Evolutionary conservation across 2,797 vertebrate genomes (phyloP).

Genomic region (Botia kubotai): DNA sequence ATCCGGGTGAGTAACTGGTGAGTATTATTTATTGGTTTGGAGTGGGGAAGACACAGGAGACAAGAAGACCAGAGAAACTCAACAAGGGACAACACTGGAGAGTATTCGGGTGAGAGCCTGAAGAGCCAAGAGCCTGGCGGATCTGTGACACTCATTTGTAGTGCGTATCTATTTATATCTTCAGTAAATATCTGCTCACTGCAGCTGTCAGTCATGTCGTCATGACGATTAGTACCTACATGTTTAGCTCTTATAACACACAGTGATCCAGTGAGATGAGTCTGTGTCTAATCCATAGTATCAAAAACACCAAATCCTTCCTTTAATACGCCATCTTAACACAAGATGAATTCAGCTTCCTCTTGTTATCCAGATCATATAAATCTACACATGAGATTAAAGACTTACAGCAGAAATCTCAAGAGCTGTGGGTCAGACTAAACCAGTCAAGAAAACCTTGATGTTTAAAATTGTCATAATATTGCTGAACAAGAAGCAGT

Average conservation of each 20-base stretch:
- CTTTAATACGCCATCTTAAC: constrained; percentile 77
- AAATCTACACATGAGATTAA: constrained; percentile 41
- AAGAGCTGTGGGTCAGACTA: neutral
- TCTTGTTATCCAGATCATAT: constrained; percentile 64
- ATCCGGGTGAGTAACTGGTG: no score
- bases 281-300: constrained; percentile 72
- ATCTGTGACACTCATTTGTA: neutral
- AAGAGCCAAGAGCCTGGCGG: no score
- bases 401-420: constrained; percentile 2
- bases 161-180: no score
- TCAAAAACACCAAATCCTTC: constrained; percentile 74
- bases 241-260: constrained; percentile 66
- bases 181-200: no score
- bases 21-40: no score
- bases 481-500: neutral
- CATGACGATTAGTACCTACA: constrained; percentile 61
- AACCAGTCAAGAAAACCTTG: neutral
- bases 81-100: no score
- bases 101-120: no score
- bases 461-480: neutral
- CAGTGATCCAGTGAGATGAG: constrained; percentile 60
- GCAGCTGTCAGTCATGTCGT: neutral
- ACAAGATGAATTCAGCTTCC: constrained; percentile 74
- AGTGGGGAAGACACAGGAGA: no score
- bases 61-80: no score